Base-by-base conservation (phyloP, 2,113 vertebrate species). In the Thinocorus orbignyianus region DNA sequence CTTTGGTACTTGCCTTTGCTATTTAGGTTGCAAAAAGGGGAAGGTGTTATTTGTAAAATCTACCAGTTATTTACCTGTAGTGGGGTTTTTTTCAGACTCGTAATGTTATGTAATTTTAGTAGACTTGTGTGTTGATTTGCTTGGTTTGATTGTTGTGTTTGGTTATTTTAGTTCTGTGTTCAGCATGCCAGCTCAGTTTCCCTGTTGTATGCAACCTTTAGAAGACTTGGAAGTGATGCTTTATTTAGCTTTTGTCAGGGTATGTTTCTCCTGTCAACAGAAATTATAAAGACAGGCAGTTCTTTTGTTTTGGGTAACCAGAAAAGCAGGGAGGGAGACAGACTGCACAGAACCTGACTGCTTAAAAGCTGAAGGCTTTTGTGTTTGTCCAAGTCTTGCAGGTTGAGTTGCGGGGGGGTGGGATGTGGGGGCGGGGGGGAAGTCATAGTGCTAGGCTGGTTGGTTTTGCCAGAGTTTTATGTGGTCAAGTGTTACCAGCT, bases 381-480 rank as follows among this genome's bases (percentile, higher is more conserved):
- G 60, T 64, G 30, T 22, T 79, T 74, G 69, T 64, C 30, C 26
- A 57, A 58, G 39, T 64, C 48, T 65, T 51, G 11, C 0, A 1
- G 37, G 52, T 55, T 71, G 33, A 11, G 5, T 35, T 35, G 41
- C 10, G 20, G 42, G 6, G 0, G 8, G 11, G 2, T 7, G 13
- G n/a, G n/a, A n/a, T n/a, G n/a, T n/a, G 6, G 0, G 8, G 11
- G 2, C 6, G 13, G 5, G 11, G 1, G 2, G 6, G 13, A 52
- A 30, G 20, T 41, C 48, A 6, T 0, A 15, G 22, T 16, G 7
- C 54, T 39, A 35, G 44, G 10, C 46, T 66, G 31, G 9, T 46
- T 44, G 39, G 17, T 68, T 10, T 39, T 69, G 11, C 33, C 3
- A 2, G 3, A 12, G 12, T 37, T 76, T 55, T 46, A 22, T 11